Base-by-base conservation (phyloP, 2,797 vertebrate species). In the Hemibagrus guttatus region DNA sequence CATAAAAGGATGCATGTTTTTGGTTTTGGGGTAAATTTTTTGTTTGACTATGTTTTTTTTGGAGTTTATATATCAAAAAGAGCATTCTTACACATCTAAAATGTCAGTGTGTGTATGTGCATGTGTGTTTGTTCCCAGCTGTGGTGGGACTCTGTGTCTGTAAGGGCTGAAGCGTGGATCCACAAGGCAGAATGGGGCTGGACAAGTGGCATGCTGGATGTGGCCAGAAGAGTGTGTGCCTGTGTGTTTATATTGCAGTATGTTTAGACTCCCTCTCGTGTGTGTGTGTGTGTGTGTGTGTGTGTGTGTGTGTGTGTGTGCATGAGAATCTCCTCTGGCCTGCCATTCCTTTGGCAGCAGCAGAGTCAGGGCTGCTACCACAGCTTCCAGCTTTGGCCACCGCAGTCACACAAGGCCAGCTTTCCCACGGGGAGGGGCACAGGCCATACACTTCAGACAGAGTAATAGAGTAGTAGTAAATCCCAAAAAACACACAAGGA, bases 311-410 rank as follows among this genome's bases (percentile, higher is more conserved):
- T n/a, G 49, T 19, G 74, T 78, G 86, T 81, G 79, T 81, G 81
- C 86, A 14, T 87, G 46, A 74, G 69, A 68, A 80, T 71, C 31
- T 86, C 46, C 76, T 59, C 42, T 63, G 42, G 91, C 89, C 90
- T 93, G 92, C 91, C 90, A 93, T 93, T 93, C 90, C 92, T 93
- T 91, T 92, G 91, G 92, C 92, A 92, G 91, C 91, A 92, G 91
- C 90, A 93, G 92, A 94, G 92, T 90, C 94, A 93, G 91, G 91
- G 92, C 91, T 92, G 90, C 91, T 91, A 94, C 95, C 95, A 89
- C 95, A 95, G 93, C 95, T 95, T 96, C 95, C 95, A 95, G 94
- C 94, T 94, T 93, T 93, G 92, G 94, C 92, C 90, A 94, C 94
- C 94, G 92, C 94, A 95, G 93, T 94, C 94, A 94, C 95, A 95